Conservation (phyloP, 2,113 vertebrate species). For the Odocoileus hemionus region DNA sequence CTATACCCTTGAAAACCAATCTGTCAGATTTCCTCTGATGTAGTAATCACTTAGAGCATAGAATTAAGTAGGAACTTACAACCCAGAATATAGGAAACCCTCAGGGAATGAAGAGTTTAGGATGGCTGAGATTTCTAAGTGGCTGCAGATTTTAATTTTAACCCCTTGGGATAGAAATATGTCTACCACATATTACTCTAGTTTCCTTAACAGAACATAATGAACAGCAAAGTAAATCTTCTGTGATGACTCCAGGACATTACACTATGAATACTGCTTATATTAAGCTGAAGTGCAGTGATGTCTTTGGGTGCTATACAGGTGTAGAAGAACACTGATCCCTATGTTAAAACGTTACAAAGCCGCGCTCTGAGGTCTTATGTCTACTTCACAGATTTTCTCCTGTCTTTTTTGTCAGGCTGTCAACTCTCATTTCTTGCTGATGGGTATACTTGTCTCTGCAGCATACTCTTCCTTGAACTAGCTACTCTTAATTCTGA, state of each 20-base stretch:
- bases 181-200: background rate
- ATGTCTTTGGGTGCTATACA: background rate
- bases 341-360: background rate
- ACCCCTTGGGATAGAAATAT: background rate
- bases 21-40: constrained; percentile 14
- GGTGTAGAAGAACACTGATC: background rate
- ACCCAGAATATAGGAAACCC: constrained; percentile 20
- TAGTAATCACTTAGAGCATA: background rate
- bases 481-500: background rate
- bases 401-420: background rate
- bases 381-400: background rate
- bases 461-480: background rate
- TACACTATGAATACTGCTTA: background rate
- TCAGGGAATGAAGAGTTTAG: background rate
- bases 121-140: background rate
- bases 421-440: background rate
- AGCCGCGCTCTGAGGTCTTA: constrained; percentile 1
- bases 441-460: background rate
- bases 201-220: background rate
- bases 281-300: background rate
- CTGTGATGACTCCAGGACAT: background rate
- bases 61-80: background rate
- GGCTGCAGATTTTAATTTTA: background rate
- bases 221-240: background rate
- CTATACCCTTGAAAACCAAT: constrained; percentile 44